Percentiles rank a stretch among this genome's conserved stretches.
Conservation (phyloP, 37 sponge, comb jelly and placozoan genomes). For the Ephydatia muelleri region DNA sequence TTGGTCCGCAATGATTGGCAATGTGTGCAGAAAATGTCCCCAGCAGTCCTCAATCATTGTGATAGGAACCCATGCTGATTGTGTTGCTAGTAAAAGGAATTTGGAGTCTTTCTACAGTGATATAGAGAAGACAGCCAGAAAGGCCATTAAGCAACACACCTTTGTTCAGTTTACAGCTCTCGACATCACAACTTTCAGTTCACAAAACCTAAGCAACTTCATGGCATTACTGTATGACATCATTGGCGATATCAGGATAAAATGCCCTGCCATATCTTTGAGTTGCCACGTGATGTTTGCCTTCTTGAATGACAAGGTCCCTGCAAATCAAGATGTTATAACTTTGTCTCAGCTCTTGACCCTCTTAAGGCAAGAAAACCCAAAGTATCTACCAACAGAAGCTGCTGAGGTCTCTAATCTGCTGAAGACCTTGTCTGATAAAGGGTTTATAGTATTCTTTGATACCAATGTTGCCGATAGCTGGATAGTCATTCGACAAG, state of each 20-base stretch:
- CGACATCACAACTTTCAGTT: not conserved
- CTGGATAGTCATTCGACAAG: conserved; percentile 7
- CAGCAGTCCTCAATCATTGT: not conserved
- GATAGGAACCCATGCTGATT: conserved; percentile 16
- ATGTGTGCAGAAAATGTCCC: not conserved
- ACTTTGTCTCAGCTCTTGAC: not conserved
- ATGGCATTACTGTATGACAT: no score
- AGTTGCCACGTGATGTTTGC: not conserved
- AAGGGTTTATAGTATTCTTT: conserved; percentile 11
- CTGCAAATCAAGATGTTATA: not conserved
- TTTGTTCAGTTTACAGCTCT: not conserved
- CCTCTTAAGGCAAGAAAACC: not conserved
- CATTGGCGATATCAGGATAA: not conserved
- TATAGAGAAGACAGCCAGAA: not conserved
- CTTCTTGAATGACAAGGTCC: not conserved
- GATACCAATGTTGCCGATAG: not conserved
- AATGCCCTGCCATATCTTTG: not conserved
- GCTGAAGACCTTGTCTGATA: conserved; percentile 12
- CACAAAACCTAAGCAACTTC: not conserved
- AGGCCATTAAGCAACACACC: not conserved
- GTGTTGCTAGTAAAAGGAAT: not conserved
- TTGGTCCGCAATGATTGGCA: conserved; percentile 10
- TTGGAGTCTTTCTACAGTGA: not conserved
- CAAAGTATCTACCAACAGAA: not conserved
- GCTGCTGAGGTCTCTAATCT: not conserved